phyloP scores from a whole-genome alignment of 2,888 invertebrate genomes.

The Schrankia costaestrigalis region DNA sequence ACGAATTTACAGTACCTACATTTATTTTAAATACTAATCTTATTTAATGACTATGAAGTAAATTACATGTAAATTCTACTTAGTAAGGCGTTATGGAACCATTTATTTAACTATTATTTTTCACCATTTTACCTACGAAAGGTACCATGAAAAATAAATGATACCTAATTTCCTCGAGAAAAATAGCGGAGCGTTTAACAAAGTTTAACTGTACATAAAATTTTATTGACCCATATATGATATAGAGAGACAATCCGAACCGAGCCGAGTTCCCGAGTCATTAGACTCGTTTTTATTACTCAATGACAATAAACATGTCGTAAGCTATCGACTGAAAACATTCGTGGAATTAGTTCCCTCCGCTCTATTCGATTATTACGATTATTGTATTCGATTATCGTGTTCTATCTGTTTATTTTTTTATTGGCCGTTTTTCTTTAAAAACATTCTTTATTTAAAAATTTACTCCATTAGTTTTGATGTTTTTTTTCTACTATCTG shows the following conservation, averaged over 20 bases:
- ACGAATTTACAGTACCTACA: no score
- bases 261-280: conserved; percentile 70
- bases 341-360: conserved; percentile 69
- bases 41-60: no score
- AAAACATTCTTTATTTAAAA: conserved; percentile 13
- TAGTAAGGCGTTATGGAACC: no score
- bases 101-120: no score
- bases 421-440: conserved; percentile 41
- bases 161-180: conserved; percentile 38
- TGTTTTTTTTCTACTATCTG: no score
- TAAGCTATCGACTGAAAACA: conserved; percentile 77
- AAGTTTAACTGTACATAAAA: conserved; percentile 78
- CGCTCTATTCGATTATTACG: conserved; percentile 62
- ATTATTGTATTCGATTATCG: conserved; percentile 64
- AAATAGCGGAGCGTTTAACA: conserved; percentile 65
- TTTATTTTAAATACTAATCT: no score
- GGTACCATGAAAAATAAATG: conserved; percentile 20
- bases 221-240: conserved; percentile 79
- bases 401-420: conserved; percentile 44
- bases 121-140: no score
- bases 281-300: conserved; percentile 77
- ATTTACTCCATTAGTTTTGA: no score
- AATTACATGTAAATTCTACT: no score
- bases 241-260: conserved; percentile 73
- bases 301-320: conserved; percentile 78